A percentile compares a stretch with the other conserved stretches of the same genome.
Evolutionary conservation across 2,888 invertebrate species (phyloP).

Genomic region (Eupithecia inturbata): DNA sequence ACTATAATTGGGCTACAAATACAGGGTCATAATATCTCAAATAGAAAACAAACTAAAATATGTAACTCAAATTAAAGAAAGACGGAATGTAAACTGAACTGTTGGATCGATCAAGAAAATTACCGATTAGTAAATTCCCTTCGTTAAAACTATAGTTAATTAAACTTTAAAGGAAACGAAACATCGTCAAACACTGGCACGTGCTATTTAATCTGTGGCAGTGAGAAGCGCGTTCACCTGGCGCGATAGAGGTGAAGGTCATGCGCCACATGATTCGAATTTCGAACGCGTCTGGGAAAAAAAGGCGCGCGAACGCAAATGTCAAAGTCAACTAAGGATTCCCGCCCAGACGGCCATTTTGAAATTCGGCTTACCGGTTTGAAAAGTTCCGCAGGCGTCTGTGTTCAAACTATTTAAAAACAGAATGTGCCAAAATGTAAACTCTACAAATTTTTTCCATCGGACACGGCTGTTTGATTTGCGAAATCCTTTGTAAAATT

Average conservation of each 20-base stretch:
- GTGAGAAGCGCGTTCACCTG: constrained; percentile 70
- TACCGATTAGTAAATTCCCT: neutral
- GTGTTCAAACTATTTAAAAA: constrained; percentile 23
- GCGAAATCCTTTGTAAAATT: constrained; percentile 39
- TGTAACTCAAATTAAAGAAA: neutral
- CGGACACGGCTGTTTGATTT: constrained; percentile 41
- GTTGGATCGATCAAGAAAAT: neutral
- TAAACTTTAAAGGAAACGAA: neutral
- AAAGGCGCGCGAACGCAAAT: constrained; percentile 59
- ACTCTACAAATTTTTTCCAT: constrained; percentile 56
- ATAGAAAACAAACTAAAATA: neutral
- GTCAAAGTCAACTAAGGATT: constrained; percentile 65
- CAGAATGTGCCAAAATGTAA: constrained; percentile 54
- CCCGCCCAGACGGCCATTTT: constrained; percentile 74
- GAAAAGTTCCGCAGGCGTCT: constrained; percentile 39
- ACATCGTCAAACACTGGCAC: neutral
- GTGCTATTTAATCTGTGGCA: constrained; percentile 25
- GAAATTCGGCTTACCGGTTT: constrained; percentile 74
- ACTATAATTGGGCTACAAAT: neutral
- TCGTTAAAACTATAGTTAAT: neutral
- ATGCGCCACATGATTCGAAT: constrained; percentile 61
- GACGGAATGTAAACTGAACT: neutral
- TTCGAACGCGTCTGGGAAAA: constrained; percentile 37
- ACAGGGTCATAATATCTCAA: neutral
- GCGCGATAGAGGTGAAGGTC: constrained; percentile 79